Evolutionary conservation across 2,888 invertebrate genomes (phyloP).

Genomic region (Platypus cylindrus): DNA sequence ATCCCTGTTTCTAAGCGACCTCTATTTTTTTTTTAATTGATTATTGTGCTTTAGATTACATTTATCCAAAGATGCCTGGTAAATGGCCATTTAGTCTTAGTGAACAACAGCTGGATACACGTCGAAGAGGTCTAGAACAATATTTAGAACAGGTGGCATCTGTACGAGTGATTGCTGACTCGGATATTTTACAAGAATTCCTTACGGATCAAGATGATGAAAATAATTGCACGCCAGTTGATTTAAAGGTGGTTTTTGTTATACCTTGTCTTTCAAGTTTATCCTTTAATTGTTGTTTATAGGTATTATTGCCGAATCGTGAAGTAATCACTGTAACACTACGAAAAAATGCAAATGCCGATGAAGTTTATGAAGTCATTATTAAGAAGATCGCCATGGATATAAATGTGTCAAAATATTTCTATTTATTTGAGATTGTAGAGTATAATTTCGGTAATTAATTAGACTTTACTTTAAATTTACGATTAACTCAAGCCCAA

Average conservation of each 20-base stretch:
- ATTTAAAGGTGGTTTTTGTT: conserved; percentile 63
- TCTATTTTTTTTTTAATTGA: neutral
- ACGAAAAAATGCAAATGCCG: conserved; percentile 77
- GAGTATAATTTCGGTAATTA: conserved; percentile 89
- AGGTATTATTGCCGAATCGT: conserved; percentile 77
- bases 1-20: neutral
- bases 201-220: conserved; percentile 85
- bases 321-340: conserved; percentile 82
- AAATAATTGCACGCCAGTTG: conserved; percentile 48
- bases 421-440: conserved; percentile 93
- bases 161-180: conserved; percentile 93
- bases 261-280: too few relatives aligned
- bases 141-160: conserved; percentile 98
- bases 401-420: conserved; percentile 73
- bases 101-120: conserved; percentile 92
- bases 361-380: conserved; percentile 80
- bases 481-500: neutral
- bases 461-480: too few relatives aligned
- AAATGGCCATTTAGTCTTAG: conserved; percentile 97
- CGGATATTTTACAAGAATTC: conserved; percentile 95
- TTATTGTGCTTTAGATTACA: conserved; percentile 62
- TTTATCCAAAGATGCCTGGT: conserved; percentile 94
- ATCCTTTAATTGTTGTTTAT: conserved; percentile 14
- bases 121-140: conserved; percentile 89
- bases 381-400: conserved; percentile 74